Base-by-base conservation (phyloP, 2,888 invertebrate species). In the Neocrepidodera transversa region DNA sequence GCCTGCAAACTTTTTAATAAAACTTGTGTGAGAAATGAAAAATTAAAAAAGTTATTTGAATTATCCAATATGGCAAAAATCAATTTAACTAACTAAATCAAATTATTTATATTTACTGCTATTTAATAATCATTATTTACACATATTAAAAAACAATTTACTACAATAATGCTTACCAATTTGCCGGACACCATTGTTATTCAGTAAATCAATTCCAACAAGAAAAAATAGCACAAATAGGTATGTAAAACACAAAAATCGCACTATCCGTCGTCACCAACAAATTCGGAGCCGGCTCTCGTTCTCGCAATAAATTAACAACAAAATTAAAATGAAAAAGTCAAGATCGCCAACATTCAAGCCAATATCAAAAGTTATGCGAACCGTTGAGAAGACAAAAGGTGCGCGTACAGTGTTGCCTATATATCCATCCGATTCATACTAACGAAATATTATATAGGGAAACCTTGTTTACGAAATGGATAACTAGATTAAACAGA, bases 261-360 rank as follows among this genome's bases (percentile, higher is more conserved):
- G 10, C 38, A 17, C 38, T 38, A 13, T 35, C 35, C 13, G 13
- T 13, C n/a, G n/a, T 14, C 10, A 38, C 38, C 10, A 38, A 16
- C 5, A 17, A 38, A 14, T 10, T 16, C 38, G 5, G 17, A 16
- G 7, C 38, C 38, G 17, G 38, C 17, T 13, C 8, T 2, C 35
- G 35, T 13, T 35, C 35, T 11, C 35, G 11, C 13, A 35, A 13
- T 13, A 13, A 13, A 4, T 14, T n/a, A n/a, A n/a, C 35, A 20
- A 48, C 26, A 30, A 47, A 30, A 30, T 10, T 14, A 47, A 47
- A 47, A 18, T 49, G 36, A 36, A 35, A 2, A 36, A 49, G 16
- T 49, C 49, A 49, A 49, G 49, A 49, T 49, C 49, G 35, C 18
- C 49, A 49, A 49, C 47, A 48, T 48, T 47, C 32, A 48, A 35